Evolutionary conservation across 1,140 invertebrate species (phyloP).

Genomic region (Branchinecta lynchi): DNA sequence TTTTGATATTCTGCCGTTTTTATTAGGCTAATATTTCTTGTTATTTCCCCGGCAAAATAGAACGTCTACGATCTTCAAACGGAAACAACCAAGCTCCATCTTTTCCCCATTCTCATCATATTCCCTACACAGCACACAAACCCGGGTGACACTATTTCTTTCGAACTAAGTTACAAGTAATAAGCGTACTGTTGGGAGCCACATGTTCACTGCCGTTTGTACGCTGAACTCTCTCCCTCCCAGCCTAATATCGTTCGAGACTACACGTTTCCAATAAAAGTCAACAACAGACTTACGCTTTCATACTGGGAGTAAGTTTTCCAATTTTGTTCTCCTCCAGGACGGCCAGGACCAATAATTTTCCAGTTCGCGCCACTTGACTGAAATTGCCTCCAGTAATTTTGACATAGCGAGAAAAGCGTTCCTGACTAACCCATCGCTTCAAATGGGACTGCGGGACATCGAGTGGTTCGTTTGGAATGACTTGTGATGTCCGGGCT

Average conservation of each 20-base stretch:
- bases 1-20: no score
- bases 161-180: no score
- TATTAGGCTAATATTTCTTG: no score
- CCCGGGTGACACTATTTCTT: no score
- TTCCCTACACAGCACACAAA: no score
- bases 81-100: no score
- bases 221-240: neutral
- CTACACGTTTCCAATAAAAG: constrained; percentile 1
- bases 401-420: constrained; percentile 79
- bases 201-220: no score
- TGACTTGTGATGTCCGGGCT: neutral
- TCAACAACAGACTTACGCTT: constrained; percentile 35
- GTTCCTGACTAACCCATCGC: constrained; percentile 74
- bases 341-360: constrained; percentile 68
- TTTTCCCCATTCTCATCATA: no score
- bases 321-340: constrained; percentile 73
- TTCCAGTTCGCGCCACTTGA: constrained; percentile 61
- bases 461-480: neutral
- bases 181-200: no score
- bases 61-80: no score
- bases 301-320: constrained; percentile 59
- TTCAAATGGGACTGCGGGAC: neutral
- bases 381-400: constrained; percentile 66
- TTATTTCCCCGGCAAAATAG: no score
- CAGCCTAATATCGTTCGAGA: neutral